Evolutionary conservation across 2,888 invertebrate genomes (phyloP), one percentile per base, ranked within the genome.

Genomic region (Agrochola macilenta): DNA sequence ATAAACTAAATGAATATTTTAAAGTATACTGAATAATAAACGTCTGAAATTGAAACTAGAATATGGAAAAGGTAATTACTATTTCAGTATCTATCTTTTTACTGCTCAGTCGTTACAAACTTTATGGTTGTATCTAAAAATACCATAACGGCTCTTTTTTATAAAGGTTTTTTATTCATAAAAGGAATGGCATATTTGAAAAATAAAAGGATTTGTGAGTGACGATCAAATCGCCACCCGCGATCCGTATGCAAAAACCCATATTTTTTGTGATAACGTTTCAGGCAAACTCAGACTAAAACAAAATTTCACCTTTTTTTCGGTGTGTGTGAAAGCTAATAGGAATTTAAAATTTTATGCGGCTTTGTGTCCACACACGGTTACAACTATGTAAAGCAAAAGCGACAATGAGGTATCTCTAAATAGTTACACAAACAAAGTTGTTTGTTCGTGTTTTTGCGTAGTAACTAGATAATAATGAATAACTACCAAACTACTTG

Each of bases 391-490:
- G 49, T 60, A 7, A 79, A 81, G 20, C 43, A 14, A 52, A 52
- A 49, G 14, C 52, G 11, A 57, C 63, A 43, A 63, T 68, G 12
- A 43, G 46, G 20, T 39, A 57, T 39, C 46, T 68, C n/a, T 52
- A 23, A 64, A 61, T 43, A 83, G 26, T 77, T 60, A 26, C 52
- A 26, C 66, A 52, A 76, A 78, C 52, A 82, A 65, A 76, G 23
- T 49, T 1, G 57, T 30, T 30, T n/a, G 43, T 52, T 49, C 17
- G 26, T 58, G 64, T 75, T 52, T 35, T 58, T 12, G n/a, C 17
- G 43, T 82, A 14, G 46, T n/a, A 61, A 14, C 26, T n/a, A 54
- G 20, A 11, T 30, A 46, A 9, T 7, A 43, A 17, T 26, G 30
- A n/a, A 4, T 14, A 54, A 17, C n/a, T 8, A 52, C 5, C 4